These are phyloP conservation scores for Tachyglossus aculeatus DNA, from an alignment of 2,797 vertebrate genomes.

Conservation along the genomic window DNA sequence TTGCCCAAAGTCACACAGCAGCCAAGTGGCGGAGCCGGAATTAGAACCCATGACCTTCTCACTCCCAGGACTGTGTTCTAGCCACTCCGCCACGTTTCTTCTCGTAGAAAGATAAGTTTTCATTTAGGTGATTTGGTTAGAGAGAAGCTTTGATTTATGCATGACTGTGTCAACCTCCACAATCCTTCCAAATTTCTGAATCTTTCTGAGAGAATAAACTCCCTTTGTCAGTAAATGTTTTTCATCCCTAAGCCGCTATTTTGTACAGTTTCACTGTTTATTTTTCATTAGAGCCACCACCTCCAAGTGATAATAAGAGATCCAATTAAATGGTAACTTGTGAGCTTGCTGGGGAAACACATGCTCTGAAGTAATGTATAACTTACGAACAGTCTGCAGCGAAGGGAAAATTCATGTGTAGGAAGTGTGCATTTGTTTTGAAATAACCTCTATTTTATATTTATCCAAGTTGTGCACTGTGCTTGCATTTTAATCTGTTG, in stretches of 20 bases:
- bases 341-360: neutral
- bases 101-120: too few species aligned
- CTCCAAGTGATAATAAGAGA: conserved; percentile 40
- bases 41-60: too few species aligned
- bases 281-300: conserved; percentile 33
- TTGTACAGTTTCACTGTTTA: conserved; percentile 3
- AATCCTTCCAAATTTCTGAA: too few species aligned
- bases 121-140: too few species aligned
- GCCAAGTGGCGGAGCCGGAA: too few species aligned
- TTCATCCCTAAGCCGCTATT: conserved; percentile 4
- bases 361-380: conserved; percentile 19
- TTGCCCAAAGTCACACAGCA: too few species aligned
- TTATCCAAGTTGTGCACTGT: neutral
- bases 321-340: conserved; percentile 19
- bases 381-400: conserved; percentile 43
- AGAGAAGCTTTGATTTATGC: too few species aligned
- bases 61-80: too few species aligned
- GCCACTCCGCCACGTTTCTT: too few species aligned
- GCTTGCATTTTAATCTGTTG: too few species aligned
- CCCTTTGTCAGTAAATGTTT: conserved; percentile 12
- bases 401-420: conserved; percentile 13
- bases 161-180: too few species aligned
- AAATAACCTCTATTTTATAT: conserved; percentile 30
- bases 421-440: conserved; percentile 23
- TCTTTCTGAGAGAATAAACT: conserved; percentile 24